These are phyloP conservation scores for Strongylocentrotus purpuratus DNA, from an alignment of 35 echinoderm and acorn worm species.

Conservation along the genomic window DNA sequence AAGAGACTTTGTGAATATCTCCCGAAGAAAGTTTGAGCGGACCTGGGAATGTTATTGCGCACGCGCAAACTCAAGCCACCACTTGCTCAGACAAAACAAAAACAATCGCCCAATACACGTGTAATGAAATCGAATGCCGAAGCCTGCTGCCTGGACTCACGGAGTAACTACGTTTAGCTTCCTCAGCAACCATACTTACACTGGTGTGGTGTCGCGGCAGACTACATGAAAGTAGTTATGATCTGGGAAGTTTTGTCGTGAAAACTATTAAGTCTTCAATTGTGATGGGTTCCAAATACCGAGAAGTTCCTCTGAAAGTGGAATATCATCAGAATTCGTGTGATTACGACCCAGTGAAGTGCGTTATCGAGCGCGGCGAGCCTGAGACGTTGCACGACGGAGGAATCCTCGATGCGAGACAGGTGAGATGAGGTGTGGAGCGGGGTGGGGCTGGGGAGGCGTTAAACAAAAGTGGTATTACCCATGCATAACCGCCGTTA, in stretches of 20 bases:
- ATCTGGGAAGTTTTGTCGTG: neutral
- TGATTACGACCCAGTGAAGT: conserved; percentile 38
- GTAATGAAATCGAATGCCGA: neutral
- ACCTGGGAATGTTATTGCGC: neutral
- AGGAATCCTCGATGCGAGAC: neutral
- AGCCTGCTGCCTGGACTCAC: neutral
- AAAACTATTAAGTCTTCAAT: neutral
- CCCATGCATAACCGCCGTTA: no score
- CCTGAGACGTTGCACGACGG: conserved; percentile 27
- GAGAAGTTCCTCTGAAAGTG: conserved; percentile 43
- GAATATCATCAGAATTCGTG: conserved; percentile 46
- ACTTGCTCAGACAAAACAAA: neutral
- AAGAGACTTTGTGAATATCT: no score
- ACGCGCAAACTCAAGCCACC: neutral
- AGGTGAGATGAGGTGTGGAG: neutral
- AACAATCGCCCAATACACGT: conserved; percentile 1
- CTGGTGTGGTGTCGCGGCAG: neutral
- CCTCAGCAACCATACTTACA: neutral
- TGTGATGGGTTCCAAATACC: conserved; percentile 36
- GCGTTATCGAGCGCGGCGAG: neutral
- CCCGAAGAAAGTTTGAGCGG: neutral
- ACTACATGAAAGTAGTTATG: no score
- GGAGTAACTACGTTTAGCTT: neutral
- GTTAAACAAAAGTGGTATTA: no score
- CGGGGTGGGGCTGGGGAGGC: neutral